Percentiles rank a stretch among this genome's conserved stretches.
Evolutionary conservation across 2,113 vertebrate species (phyloP).

Genomic region (Neogale vison): DNA sequence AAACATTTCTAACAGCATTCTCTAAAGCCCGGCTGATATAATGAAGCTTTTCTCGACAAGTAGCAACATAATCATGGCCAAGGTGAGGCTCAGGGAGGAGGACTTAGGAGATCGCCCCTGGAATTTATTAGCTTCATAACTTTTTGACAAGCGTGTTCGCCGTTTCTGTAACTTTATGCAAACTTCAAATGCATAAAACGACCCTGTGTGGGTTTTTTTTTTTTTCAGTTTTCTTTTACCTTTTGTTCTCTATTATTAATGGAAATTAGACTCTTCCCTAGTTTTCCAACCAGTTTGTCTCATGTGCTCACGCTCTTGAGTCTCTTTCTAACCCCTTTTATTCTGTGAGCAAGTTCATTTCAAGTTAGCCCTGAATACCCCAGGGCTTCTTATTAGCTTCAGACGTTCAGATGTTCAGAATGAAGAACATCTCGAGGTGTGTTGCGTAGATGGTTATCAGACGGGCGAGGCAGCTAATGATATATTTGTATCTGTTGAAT

Average conservation of each 20-base stretch:
- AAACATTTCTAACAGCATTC: background rate
- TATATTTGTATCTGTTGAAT: background rate
- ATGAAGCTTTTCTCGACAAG: constrained; percentile 62
- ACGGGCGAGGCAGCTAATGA: fast-evolving
- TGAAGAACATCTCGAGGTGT: background rate
- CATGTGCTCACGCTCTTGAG: fast-evolving
- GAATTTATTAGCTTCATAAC: constrained; percentile 64
- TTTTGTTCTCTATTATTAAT: background rate
- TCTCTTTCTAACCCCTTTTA: fast-evolving
- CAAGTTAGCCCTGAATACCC: fast-evolving
- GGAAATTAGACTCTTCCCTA: background rate
- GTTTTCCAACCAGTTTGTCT: fast-evolving
- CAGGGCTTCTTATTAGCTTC: fast-evolving
- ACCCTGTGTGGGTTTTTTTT: background rate
- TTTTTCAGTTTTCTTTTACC: constrained; percentile 57
- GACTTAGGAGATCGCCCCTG: constrained; percentile 72
- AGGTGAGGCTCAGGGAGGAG: constrained; percentile 65
- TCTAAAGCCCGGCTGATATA: background rate
- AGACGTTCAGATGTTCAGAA: background rate
- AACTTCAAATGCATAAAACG: constrained; percentile 62
- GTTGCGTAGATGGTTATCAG: fast-evolving
- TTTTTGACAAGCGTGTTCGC: constrained; percentile 67
- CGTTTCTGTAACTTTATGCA: constrained; percentile 75
- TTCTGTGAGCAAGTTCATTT: fast-evolving
- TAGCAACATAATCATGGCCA: background rate